Conservation (phyloP, 2,888 invertebrate species). For the Temnothorax unifasciatus region DNA sequence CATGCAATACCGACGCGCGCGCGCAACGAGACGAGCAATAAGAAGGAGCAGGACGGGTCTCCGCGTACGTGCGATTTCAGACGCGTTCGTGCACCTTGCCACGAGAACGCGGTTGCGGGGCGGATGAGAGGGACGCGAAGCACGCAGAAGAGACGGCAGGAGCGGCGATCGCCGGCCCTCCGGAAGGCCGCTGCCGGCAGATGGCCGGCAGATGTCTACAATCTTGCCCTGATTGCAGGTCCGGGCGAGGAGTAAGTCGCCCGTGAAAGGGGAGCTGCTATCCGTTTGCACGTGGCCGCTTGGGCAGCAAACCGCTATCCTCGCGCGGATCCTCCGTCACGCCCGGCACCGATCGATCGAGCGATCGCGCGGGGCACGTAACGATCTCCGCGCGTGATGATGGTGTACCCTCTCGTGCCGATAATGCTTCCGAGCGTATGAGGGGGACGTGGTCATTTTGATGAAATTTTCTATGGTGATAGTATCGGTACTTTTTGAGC, state of each 20-base stretch:
- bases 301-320: constrained; percentile 65
- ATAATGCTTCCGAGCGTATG: constrained; percentile 7
- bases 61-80: constrained; percentile 34
- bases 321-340: constrained; percentile 50
- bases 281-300: constrained; percentile 59
- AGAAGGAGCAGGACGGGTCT: constrained; percentile 2
- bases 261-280: constrained; percentile 74
- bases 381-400: constrained; percentile 23
- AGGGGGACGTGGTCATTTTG: background rate
- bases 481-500: background rate
- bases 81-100: constrained; percentile 26
- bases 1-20: constrained; percentile 14
- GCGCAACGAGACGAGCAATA: background rate
- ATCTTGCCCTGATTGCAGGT: constrained; percentile 80
- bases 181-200: constrained; percentile 78
- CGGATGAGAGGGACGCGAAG: constrained; percentile 37
- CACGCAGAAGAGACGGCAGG: constrained; percentile 49
- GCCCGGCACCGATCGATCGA: constrained; percentile 54
- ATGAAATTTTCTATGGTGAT: background rate
- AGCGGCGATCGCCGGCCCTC: constrained; percentile 63
- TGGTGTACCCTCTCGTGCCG: constrained; percentile 24
- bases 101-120: constrained; percentile 18
- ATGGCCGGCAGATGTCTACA: constrained; percentile 81
- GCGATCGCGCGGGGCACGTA: constrained; percentile 42
- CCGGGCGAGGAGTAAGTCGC: constrained; percentile 70